A percentile compares a stretch with the other conserved stretches of the same genome.
phyloP scores from a whole-genome alignment of 1,140 invertebrate genomes.

The Atta colombica region DNA sequence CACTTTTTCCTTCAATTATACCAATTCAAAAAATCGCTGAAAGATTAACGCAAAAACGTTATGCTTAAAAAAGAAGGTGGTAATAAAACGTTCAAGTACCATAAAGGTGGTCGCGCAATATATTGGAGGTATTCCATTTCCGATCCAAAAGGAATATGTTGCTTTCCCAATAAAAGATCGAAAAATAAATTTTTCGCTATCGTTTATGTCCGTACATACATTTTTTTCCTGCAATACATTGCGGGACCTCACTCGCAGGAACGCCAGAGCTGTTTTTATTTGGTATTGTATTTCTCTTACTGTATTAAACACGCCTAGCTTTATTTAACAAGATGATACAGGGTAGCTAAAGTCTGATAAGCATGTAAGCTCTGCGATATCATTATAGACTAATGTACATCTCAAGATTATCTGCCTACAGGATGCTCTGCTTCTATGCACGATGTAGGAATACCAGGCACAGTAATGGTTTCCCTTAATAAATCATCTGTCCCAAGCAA shows the following conservation, averaged over 20 bases:
- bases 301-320: conserved; percentile 86
- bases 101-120: conserved; percentile 72
- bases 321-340: conserved; percentile 86
- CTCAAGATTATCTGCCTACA: conserved; percentile 75
- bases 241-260: conserved; percentile 64
- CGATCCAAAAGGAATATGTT: not conserved
- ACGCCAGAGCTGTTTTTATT: conserved; percentile 41
- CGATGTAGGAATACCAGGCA: conserved; percentile 23
- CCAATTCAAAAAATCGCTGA: not conserved
- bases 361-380: conserved; percentile 79
- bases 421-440: conserved; percentile 47
- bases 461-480: not conserved
- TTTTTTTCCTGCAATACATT: conserved; percentile 49
- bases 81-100: conserved; percentile 69
- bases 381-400: conserved; percentile 77
- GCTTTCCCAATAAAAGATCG: not conserved
- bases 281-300: conserved; percentile 62
- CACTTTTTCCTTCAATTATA: not conserved
- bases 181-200: not conserved
- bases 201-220: not conserved
- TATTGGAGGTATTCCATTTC: conserved; percentile 51
- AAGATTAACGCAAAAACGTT: not conserved
- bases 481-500: not conserved
- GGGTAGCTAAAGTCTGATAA: conserved; percentile 83
- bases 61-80: conserved; percentile 65